phyloP scores from a whole-genome alignment of 2,797 vertebrate species.

The Cygnus olor region DNA sequence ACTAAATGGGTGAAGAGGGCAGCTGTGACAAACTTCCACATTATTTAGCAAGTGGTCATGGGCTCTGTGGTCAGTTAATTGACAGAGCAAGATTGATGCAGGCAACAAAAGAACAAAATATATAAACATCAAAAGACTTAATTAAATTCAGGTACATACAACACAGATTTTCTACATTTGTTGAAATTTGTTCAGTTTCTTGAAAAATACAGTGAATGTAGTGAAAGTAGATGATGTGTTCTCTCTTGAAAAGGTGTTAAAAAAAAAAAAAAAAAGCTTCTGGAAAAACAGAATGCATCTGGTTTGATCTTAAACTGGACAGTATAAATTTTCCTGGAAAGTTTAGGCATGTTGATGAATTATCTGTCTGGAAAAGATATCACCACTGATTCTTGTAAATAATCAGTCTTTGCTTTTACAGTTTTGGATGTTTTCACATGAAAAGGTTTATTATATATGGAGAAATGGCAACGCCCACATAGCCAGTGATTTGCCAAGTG shows the following conservation, averaged over 20 bases:
- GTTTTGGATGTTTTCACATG: background rate
- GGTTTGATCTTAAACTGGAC: constrained; percentile 12
- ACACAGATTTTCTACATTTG: background rate
- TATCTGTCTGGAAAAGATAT: constrained; percentile 26
- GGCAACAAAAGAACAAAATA: background rate
- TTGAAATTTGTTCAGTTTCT: background rate
- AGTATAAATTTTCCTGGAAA: background rate
- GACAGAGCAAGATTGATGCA: background rate
- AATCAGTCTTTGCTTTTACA: background rate
- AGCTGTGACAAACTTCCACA: background rate
- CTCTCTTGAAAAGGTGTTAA: constrained; percentile 7
- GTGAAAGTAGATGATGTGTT: background rate
- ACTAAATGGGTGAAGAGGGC: background rate
- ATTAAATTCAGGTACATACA: background rate
- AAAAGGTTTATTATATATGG: background rate
- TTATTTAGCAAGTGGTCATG: background rate
- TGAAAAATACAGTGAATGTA: background rate
- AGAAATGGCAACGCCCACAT: background rate
- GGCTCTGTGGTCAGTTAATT: background rate
- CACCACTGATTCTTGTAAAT: background rate
- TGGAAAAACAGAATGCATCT: background rate
- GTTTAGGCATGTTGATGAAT: background rate
- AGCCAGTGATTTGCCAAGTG: background rate
- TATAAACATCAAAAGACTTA: background rate
- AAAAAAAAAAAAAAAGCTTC: background rate